These are phyloP conservation scores for Eristalis intricaria DNA, from an alignment of 2,888 invertebrate species.

Conservation along the genomic window DNA sequence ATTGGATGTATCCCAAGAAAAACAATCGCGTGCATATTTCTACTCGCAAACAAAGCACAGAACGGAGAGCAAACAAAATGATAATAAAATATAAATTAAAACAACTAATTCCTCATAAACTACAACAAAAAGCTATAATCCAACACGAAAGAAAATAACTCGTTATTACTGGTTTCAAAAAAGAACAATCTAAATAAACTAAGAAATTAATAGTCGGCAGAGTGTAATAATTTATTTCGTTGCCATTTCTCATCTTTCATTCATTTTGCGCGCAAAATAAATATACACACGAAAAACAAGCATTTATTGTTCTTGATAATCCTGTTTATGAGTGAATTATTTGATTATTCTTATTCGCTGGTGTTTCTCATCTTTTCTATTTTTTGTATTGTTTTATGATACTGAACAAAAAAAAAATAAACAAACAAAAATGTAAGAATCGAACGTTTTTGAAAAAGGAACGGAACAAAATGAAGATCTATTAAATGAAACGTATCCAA, in stretches of 20 bases:
- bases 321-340: slow-evolving; percentile 65
- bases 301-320: slow-evolving; percentile 47
- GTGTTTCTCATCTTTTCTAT: background rate
- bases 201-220: slow-evolving; percentile 21
- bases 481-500: slow-evolving; percentile 80
- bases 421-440: background rate
- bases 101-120: slow-evolving; percentile 64
- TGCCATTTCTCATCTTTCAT: slow-evolving; percentile 40
- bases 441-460: slow-evolving; percentile 16
- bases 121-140: slow-evolving; percentile 21
- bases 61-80: background rate
- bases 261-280: slow-evolving; percentile 8
- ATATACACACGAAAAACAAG: background rate
- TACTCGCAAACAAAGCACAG: too few relatives aligned
- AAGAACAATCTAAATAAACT: slow-evolving; percentile 49
- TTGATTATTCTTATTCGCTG: slow-evolving; percentile 22
- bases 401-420: slow-evolving; percentile 2
- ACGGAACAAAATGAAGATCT: slow-evolving; percentile 61
- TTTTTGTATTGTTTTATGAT: slow-evolving; percentile 23
- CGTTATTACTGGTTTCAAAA: slow-evolving; percentile 64
- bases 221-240: slow-evolving; percentile 40
- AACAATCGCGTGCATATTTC: slow-evolving; percentile 34
- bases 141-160: slow-evolving; percentile 37
- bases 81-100: slow-evolving; percentile 36
- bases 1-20: slow-evolving; percentile 50